A percentile compares a stretch with the other conserved stretches of the same genome.
phyloP scores from a whole-genome alignment of 2,113 vertebrate species.

The Neopipo cinnamomea region DNA sequence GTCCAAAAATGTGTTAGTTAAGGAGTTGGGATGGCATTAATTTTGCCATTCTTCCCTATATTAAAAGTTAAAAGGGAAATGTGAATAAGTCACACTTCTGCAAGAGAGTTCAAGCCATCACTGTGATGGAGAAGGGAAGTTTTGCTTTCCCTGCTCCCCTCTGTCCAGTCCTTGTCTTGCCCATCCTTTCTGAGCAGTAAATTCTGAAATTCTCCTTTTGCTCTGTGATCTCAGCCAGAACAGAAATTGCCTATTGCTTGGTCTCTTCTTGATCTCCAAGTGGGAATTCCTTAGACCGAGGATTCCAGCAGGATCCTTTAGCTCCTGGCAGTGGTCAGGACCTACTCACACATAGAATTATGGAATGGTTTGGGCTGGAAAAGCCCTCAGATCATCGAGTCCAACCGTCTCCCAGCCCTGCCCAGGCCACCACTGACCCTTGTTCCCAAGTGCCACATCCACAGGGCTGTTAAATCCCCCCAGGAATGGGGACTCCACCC shows the following conservation, averaged over 20 bases:
- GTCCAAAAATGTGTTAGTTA: background rate
- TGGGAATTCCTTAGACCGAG: background rate
- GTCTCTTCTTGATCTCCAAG: background rate
- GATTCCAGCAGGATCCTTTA: background rate
- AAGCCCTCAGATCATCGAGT: background rate
- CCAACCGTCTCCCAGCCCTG: background rate
- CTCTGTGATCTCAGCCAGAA: background rate
- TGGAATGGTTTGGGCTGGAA: background rate
- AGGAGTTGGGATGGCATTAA: background rate
- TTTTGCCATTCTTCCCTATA: background rate
- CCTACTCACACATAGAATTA: background rate
- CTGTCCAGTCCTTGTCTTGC: background rate
- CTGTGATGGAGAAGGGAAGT: fast-evolving
- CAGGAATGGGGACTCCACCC: background rate
- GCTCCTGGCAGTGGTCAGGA: background rate
- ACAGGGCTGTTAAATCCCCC: background rate
- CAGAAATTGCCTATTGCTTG: fast-evolving
- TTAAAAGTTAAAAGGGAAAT: background rate
- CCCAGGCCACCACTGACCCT: background rate
- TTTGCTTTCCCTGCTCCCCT: background rate
- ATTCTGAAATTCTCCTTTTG: background rate
- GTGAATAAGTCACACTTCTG: background rate
- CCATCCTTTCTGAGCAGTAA: background rate
- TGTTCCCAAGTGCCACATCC: background rate
- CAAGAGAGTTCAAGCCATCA: background rate